A percentile compares a stretch with the other conserved stretches of the same genome.
These are phyloP conservation scores for Aplysina aerophoba DNA, from an alignment of 37 sponge, comb jelly and placozoan genomes.

Conservation along the genomic window DNA sequence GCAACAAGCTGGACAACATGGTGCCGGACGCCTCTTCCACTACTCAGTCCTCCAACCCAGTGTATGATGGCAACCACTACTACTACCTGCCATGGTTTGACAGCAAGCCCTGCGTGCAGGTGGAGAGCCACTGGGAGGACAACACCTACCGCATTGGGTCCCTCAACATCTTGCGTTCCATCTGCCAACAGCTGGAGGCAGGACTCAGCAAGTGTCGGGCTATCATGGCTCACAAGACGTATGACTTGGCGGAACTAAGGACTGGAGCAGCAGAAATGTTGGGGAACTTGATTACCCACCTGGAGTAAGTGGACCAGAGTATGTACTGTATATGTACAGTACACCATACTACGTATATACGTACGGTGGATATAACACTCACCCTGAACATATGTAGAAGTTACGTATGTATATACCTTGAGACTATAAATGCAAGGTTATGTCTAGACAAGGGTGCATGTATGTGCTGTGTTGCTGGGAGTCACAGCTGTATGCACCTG, in stretches of 20 bases:
- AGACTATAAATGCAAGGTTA: too few species aligned
- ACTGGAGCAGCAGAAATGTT: conserved; percentile 46
- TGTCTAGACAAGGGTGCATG: too few species aligned
- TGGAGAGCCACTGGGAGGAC: conserved; percentile 97
- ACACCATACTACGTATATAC: background rate
- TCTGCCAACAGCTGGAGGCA: conserved; percentile 25
- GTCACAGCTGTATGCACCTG: too few species aligned
- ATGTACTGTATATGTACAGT: background rate
- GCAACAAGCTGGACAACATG: conserved; percentile 91
- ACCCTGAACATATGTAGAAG: too few species aligned
- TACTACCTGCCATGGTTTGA: conserved; percentile 96
- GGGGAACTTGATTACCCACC: conserved; percentile 40
- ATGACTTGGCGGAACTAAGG: conserved; percentile 54
- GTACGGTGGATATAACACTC: too few species aligned
- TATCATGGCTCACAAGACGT: conserved; percentile 61
- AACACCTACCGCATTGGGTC: conserved; percentile 87
- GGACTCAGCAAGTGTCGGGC: conserved; percentile 55
- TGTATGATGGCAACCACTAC: conserved; percentile 85
- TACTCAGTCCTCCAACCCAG: conserved; percentile 94
- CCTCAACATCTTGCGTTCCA: conserved; percentile 73
- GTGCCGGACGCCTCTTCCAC: conserved; percentile 86
- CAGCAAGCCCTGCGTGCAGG: conserved; percentile 85
- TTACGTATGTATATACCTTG: too few species aligned
- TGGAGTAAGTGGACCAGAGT: conserved; percentile 46
- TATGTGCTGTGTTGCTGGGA: too few species aligned